Evolutionary conservation across 1,140 invertebrate species (phyloP).

Genomic region (Hyphantria cunea): DNA sequence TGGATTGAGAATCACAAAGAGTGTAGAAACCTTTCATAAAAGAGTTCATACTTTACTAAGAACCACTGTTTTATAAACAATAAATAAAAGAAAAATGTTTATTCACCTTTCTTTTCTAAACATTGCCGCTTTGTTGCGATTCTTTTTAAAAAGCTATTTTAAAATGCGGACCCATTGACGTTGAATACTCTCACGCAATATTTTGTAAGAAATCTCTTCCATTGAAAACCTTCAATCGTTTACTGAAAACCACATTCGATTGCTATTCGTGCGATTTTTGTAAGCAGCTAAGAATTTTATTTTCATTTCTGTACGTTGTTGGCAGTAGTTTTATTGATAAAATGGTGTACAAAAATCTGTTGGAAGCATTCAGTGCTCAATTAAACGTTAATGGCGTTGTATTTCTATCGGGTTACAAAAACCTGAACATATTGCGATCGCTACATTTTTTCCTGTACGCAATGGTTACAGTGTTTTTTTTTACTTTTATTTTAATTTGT

Average conservation of each 20-base stretch:
- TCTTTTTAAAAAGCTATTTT: slow-evolving; percentile 25
- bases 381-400: too few relatives aligned
- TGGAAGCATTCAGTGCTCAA: too few relatives aligned
- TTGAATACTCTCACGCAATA: slow-evolving; percentile 26
- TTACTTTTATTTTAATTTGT: too few relatives aligned
- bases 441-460: too few relatives aligned
- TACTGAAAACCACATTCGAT: slow-evolving; percentile 6
- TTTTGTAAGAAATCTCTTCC: slow-evolving; percentile 20
- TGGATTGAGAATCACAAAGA: too few relatives aligned
- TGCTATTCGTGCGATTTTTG: slow-evolving; percentile 3
- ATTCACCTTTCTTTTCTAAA: slow-evolving; percentile 22
- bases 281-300: not conserved
- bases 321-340: not conserved
- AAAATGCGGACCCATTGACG: slow-evolving; percentile 22
- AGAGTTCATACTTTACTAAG: not conserved
- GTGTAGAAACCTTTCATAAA: too few relatives aligned
- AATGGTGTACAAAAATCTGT: too few relatives aligned
- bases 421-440: too few relatives aligned
- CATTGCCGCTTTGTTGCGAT: slow-evolving; percentile 7
- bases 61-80: not conserved
- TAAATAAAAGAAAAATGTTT: slow-evolving; percentile 21
- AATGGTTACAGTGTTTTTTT: too few relatives aligned
- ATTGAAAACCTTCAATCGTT: slow-evolving; percentile 23
- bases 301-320: not conserved
- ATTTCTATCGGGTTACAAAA: too few relatives aligned